phyloP scores from a whole-genome alignment of 2,113 vertebrate genomes.

The Arizona elegans region DNA sequence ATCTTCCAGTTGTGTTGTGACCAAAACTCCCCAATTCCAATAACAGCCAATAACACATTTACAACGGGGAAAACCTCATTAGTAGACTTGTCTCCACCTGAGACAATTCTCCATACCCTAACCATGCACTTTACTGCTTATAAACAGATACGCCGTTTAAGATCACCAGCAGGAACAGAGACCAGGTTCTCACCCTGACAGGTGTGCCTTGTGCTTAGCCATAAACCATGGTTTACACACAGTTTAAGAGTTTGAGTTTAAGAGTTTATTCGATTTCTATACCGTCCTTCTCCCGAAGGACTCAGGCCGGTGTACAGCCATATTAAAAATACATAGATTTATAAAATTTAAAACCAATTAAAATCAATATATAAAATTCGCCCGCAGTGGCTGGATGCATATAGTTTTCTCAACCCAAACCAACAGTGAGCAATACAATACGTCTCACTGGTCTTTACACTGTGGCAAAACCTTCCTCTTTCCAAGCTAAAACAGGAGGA shows the following conservation, averaged over 20 bases:
- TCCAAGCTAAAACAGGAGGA: rapidly evolving
- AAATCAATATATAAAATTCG: no score
- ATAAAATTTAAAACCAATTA: no score
- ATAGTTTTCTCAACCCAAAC: neutral
- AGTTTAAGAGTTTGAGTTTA: no score
- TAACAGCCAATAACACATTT: neutral
- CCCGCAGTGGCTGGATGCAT: neutral
- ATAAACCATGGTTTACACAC: neutral
- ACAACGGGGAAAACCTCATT: neutral
- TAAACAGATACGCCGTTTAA: neutral
- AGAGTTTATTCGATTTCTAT: no score
- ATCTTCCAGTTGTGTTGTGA: neutral
- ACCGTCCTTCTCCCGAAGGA: no score
- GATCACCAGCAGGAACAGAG: neutral
- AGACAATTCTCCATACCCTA: neutral
- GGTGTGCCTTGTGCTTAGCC: neutral
- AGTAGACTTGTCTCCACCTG: neutral
- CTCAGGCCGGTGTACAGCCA: no score
- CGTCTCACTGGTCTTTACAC: no score
- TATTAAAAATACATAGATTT: no score
- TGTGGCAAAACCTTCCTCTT: neutral
- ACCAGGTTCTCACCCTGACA: neutral
- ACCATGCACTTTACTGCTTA: neutral
- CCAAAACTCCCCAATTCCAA: neutral
- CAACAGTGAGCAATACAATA: neutral